Conservation (phyloP, 2,797 vertebrate genomes). For the Dryobates pubescens region DNA sequence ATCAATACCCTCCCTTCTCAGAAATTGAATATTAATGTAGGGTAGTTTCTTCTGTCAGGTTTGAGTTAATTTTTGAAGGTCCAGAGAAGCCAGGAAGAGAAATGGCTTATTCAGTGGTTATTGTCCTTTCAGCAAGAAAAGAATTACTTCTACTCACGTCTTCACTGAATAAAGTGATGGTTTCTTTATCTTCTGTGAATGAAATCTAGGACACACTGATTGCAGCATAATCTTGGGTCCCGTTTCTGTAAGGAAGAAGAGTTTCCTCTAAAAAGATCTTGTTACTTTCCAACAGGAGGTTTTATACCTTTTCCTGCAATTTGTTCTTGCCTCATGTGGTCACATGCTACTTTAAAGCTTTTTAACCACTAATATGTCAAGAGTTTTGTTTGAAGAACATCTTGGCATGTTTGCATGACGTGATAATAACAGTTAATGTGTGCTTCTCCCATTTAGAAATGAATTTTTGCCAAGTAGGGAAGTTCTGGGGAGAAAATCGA, state of each 20-base stretch:
- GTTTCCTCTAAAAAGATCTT: neutral
- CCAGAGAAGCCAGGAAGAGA: neutral
- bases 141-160: neutral
- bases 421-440: neutral
- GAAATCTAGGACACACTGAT: neutral
- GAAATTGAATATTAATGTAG: neutral
- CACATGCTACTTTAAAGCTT: neutral
- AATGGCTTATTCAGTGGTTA: neutral
- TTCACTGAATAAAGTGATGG: neutral
- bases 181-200: neutral
- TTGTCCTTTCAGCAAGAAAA: neutral
- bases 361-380: neutral
- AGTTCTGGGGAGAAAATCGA: neutral
- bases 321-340: constrained; percentile 1
- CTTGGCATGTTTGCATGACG: neutral
- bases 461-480: neutral
- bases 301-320: neutral
- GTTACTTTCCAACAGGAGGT: neutral
- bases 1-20: rapidly evolving
- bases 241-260: neutral
- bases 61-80: neutral
- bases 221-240: neutral
- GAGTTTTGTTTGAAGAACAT: neutral
- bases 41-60: neutral
- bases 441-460: neutral